These are phyloP conservation scores for Netelia inedita DNA, from an alignment of 2,888 invertebrate genomes.

Conservation along the genomic window DNA sequence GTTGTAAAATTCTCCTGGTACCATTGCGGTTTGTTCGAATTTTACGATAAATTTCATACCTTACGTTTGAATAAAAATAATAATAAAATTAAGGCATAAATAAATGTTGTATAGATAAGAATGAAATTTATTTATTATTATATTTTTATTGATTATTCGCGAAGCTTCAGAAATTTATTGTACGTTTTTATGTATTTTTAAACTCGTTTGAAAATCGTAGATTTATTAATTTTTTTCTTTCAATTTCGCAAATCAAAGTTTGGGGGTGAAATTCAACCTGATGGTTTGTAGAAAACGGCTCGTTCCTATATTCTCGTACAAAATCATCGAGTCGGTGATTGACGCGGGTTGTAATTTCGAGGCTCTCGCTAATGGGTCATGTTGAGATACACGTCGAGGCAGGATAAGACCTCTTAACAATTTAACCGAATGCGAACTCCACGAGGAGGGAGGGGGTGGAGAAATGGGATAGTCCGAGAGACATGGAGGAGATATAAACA, in stretches of 20 bases:
- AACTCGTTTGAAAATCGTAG: no score
- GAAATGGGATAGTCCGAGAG: constrained; percentile 13
- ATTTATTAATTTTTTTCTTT: no score
- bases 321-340: constrained; percentile 47
- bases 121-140: no score
- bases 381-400: constrained; percentile 47
- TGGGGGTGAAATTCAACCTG: no score
- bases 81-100: no score
- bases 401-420: constrained; percentile 60
- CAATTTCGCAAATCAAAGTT: no score
- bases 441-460: constrained; percentile 4
- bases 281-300: no score
- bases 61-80: no score
- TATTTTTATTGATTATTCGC: no score
- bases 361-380: constrained; percentile 51
- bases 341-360: constrained; percentile 44
- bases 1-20: constrained; percentile 61
- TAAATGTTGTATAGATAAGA: no score
- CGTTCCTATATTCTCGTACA: not conserved
- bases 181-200: no score
- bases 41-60: constrained; percentile 41
- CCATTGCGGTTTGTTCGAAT: constrained; percentile 47
- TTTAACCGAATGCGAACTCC: constrained; percentile 64
- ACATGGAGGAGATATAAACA: not conserved
- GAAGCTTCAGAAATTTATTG: no score